phyloP scores from a whole-genome alignment of 2,797 vertebrate species.

The Dermochelys coriacea region DNA sequence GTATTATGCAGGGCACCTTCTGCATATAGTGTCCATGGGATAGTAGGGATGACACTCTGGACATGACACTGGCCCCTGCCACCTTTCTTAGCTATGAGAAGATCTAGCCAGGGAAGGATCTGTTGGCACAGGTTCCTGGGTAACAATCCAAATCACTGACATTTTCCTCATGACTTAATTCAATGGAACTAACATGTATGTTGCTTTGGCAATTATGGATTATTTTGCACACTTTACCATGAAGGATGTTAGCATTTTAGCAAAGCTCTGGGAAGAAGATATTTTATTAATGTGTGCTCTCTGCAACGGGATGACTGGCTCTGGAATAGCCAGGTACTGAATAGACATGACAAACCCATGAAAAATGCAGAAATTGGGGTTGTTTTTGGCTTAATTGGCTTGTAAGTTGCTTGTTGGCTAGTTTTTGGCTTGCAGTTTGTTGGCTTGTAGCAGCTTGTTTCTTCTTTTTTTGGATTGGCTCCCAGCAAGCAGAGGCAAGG shows the following conservation, averaged over 20 bases:
- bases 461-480: no score
- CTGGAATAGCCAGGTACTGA: neutral
- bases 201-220: fast-evolving
- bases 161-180: neutral
- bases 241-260: neutral
- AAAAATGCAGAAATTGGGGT: no score
- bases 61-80: neutral
- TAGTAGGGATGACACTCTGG: neutral
- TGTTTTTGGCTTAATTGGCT: no score
- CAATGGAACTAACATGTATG: neutral
- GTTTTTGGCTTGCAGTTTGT: no score
- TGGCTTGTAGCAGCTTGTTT: no score
- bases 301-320: neutral
- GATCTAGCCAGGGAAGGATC: no score
- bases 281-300: neutral
- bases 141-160: neutral
- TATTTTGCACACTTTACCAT: neutral
- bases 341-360: no score
- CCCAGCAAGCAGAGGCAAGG: no score
- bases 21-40: neutral
- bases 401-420: no score
- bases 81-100: no score
- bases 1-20: neutral
- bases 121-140: neutral
- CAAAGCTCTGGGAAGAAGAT: neutral